phyloP scores from a whole-genome alignment of 2,888 invertebrate genomes.

The Melitaea athalia region DNA sequence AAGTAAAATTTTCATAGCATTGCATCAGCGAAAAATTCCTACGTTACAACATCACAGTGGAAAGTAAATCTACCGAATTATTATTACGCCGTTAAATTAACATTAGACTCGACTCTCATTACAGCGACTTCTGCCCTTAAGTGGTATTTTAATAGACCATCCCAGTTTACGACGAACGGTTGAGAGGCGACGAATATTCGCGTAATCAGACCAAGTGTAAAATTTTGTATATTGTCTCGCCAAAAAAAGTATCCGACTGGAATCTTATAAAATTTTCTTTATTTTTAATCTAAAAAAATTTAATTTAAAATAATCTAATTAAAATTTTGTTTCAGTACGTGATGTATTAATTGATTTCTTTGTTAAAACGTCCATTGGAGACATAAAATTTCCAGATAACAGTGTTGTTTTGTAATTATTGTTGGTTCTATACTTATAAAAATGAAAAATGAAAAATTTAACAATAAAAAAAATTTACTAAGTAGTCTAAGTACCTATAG shows the following conservation, averaged over 20 bases:
- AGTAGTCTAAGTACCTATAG: too few species aligned
- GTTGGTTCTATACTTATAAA: too few species aligned
- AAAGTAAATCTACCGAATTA: conserved; percentile 33
- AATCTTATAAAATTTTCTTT: not conserved
- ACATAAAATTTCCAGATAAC: too few species aligned
- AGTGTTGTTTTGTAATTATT: too few species aligned
- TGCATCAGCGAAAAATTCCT: not conserved
- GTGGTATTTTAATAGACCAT: conserved; percentile 29
- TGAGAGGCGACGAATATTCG: conserved; percentile 15
- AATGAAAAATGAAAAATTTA: too few species aligned
- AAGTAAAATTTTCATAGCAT: not conserved
- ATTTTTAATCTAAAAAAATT: too few species aligned
- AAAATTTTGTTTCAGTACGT: too few species aligned
- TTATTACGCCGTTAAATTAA: conserved; percentile 35
- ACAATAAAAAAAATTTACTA: too few species aligned
- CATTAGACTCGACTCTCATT: conserved; percentile 30
- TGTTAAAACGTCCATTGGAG: too few species aligned
- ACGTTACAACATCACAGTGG: conserved; percentile 17
- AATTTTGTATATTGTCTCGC: conserved; percentile 1
- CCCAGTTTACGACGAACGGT: conserved; percentile 27
- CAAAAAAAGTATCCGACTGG: not conserved
- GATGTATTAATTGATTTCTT: too few species aligned
- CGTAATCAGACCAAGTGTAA: conserved; percentile 20
- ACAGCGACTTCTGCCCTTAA: conserved; percentile 24
- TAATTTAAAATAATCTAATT: too few species aligned